phyloP scores from a whole-genome alignment of 2,888 invertebrate genomes.

The Germaria angustata region DNA sequence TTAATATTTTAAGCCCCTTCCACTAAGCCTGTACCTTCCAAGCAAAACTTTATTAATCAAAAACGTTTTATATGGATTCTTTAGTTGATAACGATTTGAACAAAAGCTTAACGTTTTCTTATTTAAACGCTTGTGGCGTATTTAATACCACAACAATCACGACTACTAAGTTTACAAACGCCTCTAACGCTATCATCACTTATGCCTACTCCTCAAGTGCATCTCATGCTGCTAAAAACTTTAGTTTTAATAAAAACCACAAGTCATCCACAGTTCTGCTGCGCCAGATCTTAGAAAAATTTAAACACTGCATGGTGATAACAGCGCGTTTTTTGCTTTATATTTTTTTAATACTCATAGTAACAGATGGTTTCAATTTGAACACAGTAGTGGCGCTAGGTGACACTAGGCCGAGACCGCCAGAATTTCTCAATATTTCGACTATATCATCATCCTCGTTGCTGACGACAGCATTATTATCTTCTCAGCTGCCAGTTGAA shows the following conservation, averaged over 20 bases:
- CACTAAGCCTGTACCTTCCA: neutral
- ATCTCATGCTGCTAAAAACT: conserved; percentile 13
- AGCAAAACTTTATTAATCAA: neutral
- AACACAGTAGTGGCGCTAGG: conserved; percentile 54
- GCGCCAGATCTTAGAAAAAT: conserved; percentile 25
- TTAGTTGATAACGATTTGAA: conserved; percentile 39
- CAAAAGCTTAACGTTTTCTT: conserved; percentile 56
- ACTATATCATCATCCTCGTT: conserved; percentile 1
- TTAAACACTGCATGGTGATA: conserved; percentile 34
- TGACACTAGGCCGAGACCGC: conserved; percentile 57
- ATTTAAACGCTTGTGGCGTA: conserved; percentile 42
- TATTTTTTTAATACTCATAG: conserved; percentile 48
- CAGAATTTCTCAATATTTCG: conserved; percentile 33
- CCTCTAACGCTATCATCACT: neutral
- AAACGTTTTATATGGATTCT: conserved; percentile 54
- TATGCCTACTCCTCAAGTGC: neutral
- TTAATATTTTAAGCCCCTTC: neutral
- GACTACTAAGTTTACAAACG: neutral
- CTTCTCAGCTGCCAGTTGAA: conserved; percentile 64
- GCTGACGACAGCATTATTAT: conserved; percentile 57
- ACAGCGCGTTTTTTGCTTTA: conserved; percentile 32
- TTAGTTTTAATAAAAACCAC: conserved; percentile 47
- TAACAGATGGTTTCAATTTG: conserved; percentile 55
- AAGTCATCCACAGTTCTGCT: neutral
- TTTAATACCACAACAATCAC: conserved; percentile 36